Evolutionary conservation across 2,113 vertebrate species (phyloP), one percentile per base, ranked within the genome.

Genomic region (Oreotrochilus melanogaster): DNA sequence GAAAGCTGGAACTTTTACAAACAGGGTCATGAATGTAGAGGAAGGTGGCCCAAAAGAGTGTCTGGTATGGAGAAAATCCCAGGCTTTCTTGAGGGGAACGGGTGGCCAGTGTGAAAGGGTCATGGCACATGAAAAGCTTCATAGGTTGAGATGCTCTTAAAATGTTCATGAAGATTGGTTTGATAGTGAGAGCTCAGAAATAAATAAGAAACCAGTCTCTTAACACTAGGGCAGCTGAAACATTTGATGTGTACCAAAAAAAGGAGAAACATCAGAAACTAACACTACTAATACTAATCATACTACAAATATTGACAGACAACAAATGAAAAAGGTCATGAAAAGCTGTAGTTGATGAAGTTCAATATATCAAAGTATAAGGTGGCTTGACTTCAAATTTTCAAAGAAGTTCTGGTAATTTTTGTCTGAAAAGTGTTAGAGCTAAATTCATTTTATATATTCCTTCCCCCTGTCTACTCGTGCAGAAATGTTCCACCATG

Each of bases 381-480:
- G 3, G n/a, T 33, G 35, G n/a, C n/a, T 51, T 66, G n/a, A 58
- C 14, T 65, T 47, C 6, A 21, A n/a, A 10, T 73, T 70, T 83
- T 73, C 47, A 53, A 23, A 35, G 82, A 60, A 10, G 14, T 43
- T 45, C 21, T 72, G n/a, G n/a, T 57, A 43, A 8, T 43, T 76
- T 94, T 70, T 56, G 69, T 56, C 78, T 69, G 48, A 57, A 65
- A 53, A 56, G 11, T 70, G 10, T 33, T 73, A 50, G 28, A 84
- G 33, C 31, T n/a, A 51, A 43, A 42, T n/a, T 0, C 0, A 30
- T 74, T 42, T 30, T 72, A 45, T 7, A 2, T 18, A 22, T 5
- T 65, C 4, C 12, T 71, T 76, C 31, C 37, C 19, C 4, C 27
- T 11, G 14, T 23, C 47, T 57, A 25, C 33, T 61, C 43, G 47